Percentiles rank a stretch among this genome's conserved stretches.
Conservation (phyloP, 1,140 invertebrate genomes). For the Dendroctonus ponderosae region DNA sequence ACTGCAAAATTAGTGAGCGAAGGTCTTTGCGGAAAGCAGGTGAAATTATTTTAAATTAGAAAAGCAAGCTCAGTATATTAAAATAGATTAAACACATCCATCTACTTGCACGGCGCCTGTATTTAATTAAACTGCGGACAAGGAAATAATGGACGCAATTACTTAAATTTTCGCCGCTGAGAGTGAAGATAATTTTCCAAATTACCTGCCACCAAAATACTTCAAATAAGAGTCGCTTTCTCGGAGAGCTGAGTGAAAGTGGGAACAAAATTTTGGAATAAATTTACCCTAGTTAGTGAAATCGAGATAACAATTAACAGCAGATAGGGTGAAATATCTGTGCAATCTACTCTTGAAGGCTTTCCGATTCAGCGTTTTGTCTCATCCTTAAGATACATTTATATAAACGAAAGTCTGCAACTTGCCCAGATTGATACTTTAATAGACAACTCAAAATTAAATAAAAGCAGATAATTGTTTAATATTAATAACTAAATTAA, state of each 20-base stretch:
- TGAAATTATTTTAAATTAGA: conserved; percentile 30
- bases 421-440: too few relatives aligned
- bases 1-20: conserved; percentile 19
- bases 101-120: conserved; percentile 18
- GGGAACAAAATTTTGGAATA: too few relatives aligned
- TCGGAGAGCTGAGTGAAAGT: not conserved
- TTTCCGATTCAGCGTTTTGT: too few relatives aligned
- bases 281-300: too few relatives aligned
- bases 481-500: too few relatives aligned
- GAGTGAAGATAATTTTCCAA: conserved; percentile 19
- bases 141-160: conserved; percentile 24
- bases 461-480: too few relatives aligned
- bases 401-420: too few relatives aligned
- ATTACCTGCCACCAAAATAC: conserved; percentile 13
- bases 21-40: conserved; percentile 20
- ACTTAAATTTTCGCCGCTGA: conserved; percentile 22
- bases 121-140: conserved; percentile 26
- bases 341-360: too few relatives aligned
- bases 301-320: too few relatives aligned
- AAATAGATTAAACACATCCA: conserved; percentile 28
- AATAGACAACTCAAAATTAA: too few relatives aligned
- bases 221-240: conserved; percentile 6
- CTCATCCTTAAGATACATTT: too few relatives aligned
- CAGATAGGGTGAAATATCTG: too few relatives aligned
- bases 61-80: conserved; percentile 26